phyloP scores from a whole-genome alignment of 2,113 vertebrate genomes.

The Lophius piscatorius region DNA sequence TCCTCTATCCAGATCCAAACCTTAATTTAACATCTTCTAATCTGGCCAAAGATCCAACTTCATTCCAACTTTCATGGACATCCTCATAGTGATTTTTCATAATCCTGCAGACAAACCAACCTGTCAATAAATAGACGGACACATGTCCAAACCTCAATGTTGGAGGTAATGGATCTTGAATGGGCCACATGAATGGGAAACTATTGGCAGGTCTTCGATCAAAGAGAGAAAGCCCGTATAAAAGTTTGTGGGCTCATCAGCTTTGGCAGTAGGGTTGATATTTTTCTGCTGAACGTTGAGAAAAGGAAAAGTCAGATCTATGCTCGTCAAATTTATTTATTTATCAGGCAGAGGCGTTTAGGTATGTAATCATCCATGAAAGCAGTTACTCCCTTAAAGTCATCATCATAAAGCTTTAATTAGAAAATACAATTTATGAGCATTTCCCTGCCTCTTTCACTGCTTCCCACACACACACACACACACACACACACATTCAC shows the following conservation, averaged over 20 bases:
- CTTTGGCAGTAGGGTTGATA: conserved; percentile 1
- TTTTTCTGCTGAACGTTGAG: conserved; percentile 6
- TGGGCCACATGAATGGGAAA: too few species aligned
- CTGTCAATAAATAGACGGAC: too few species aligned
- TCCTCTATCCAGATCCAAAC: too few species aligned
- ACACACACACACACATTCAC: conserved; percentile 12
- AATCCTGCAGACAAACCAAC: too few species aligned
- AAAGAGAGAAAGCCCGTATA: too few species aligned
- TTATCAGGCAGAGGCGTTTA: conserved; percentile 36
- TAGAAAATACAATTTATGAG: conserved; percentile 42
- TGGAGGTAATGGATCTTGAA: too few species aligned
- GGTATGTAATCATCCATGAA: conserved; percentile 52
- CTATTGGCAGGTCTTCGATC: too few species aligned
- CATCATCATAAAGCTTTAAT: conserved; percentile 49
- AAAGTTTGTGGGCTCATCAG: conserved; percentile 2
- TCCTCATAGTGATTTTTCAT: too few species aligned
- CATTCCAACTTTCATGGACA: too few species aligned
- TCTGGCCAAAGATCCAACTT: too few species aligned
- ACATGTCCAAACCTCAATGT: too few species aligned
- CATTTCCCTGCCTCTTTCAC: conserved; percentile 24
- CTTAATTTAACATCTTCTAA: too few species aligned
- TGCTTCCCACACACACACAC: conserved; percentile 1
- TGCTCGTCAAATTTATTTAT: conserved; percentile 31
- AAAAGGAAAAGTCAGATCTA: conserved; percentile 16
- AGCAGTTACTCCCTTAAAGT: conserved; percentile 38